Percentiles rank a stretch among this genome's conserved stretches.
Conservation (phyloP, 1,140 invertebrate species). For the Dufourea novaeangliae region DNA sequence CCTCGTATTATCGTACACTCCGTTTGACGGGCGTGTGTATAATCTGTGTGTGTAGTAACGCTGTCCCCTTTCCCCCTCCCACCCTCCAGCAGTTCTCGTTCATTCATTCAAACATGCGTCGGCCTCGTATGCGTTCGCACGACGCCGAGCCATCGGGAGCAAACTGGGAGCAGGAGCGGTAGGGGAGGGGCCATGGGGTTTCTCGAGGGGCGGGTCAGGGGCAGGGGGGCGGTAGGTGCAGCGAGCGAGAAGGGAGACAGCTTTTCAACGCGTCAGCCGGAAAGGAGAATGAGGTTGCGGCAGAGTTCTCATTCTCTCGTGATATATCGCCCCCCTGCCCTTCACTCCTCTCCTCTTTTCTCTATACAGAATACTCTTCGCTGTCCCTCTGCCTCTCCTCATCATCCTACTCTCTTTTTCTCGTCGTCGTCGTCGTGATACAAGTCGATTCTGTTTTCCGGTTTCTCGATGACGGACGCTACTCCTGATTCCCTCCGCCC, state of each 20-base stretch:
- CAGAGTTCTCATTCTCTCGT: slow-evolving; percentile 59
- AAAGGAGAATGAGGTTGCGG: slow-evolving; percentile 65
- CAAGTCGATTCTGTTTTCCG: slow-evolving; percentile 4
- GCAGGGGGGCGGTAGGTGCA: background rate
- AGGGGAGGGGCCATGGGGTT: background rate
- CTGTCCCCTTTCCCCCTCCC: slow-evolving; percentile 8
- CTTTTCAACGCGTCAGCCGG: slow-evolving; percentile 61
- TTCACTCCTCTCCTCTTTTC: slow-evolving; percentile 3
- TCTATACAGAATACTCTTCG: slow-evolving; percentile 27
- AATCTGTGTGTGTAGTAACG: slow-evolving; percentile 38
- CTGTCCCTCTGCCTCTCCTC: background rate
- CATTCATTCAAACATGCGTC: slow-evolving; percentile 66
- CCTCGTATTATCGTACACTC: slow-evolving; percentile 27
- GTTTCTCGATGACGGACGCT: background rate
- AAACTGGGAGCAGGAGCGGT: background rate
- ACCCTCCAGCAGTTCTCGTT: too few species aligned
- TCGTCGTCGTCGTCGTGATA: background rate
- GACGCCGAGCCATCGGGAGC: slow-evolving; percentile 22
- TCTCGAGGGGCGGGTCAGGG: background rate
- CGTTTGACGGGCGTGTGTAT: slow-evolving; percentile 37
- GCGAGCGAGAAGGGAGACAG: slow-evolving; percentile 27
- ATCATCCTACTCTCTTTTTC: background rate
- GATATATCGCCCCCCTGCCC: slow-evolving; percentile 35
- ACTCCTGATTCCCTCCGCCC: background rate
- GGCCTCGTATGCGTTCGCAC: slow-evolving; percentile 47